Conservation (phyloP, 2,113 vertebrate species). For the Sceloporus tristichus region DNA sequence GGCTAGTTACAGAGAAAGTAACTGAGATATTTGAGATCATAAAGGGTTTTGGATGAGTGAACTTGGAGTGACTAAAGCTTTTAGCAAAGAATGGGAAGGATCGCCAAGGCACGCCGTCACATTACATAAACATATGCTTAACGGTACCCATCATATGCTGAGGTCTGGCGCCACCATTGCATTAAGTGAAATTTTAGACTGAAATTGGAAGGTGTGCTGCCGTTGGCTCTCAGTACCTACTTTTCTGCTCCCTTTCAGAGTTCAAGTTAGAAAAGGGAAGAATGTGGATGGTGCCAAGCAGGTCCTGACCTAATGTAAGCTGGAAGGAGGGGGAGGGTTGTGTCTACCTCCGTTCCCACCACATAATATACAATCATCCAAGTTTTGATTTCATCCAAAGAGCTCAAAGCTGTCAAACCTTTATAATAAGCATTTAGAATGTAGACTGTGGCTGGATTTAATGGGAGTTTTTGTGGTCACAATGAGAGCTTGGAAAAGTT, state of each 20-base stretch:
- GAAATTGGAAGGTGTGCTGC: conserved; percentile 80
- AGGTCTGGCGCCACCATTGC: conserved; percentile 87
- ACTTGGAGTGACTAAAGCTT: conserved; percentile 87
- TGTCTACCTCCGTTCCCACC: neutral
- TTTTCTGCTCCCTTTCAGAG: conserved; percentile 78
- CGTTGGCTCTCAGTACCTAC: conserved; percentile 68
- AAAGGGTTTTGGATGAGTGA: conserved; percentile 88
- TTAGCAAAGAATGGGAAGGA: conserved; percentile 94
- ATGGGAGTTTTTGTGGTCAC: neutral
- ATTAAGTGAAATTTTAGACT: conserved; percentile 96
- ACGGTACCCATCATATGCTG: conserved; percentile 80
- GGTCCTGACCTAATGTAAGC: conserved; percentile 58
- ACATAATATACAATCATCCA: neutral
- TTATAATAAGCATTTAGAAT: conserved; percentile 59
- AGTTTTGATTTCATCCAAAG: conserved; percentile 58
- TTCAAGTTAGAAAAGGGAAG: conserved; percentile 67
- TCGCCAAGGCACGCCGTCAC: conserved; percentile 74
- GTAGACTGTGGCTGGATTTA: neutral
- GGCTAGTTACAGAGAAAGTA: conserved; percentile 66
- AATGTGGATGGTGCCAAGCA: conserved; percentile 66
- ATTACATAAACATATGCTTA: conserved; percentile 97
- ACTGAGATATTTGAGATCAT: conserved; percentile 83
- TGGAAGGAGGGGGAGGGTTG: neutral
- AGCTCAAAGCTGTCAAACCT: conserved; percentile 63
- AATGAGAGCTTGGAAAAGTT: no score